Evolutionary conservation across 2,797 vertebrate species (phyloP), one percentile per base, ranked within the genome.

Genomic region (Chiloscyllium punctatum): DNA sequence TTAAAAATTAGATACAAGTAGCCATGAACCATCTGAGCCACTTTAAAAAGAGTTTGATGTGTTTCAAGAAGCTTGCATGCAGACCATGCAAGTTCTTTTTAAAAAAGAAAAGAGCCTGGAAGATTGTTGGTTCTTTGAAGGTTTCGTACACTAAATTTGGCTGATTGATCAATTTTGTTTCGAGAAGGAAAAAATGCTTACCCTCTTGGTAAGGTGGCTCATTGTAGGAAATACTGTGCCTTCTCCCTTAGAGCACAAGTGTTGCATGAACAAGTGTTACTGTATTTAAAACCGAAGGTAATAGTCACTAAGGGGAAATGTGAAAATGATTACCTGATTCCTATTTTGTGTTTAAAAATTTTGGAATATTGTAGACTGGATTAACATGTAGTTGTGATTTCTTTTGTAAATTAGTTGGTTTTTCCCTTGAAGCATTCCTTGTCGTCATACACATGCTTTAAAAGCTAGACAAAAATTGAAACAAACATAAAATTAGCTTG

Each of bases 341-440:
- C 74, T 97, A 98, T 98, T 97, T 98, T 98, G 98, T 98, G 98
- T 98, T 98, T 97, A 97, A 62, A 96, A 98, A 98, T 98, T 98
- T 98, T 97, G 98, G 98, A 98, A 98, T 98, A 98, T 98, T 98
- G 98, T 99, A 99, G 98, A 99, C 98, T 98, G 98, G 98, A 99
- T 98, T 98, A 98, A 98, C 98, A 99, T 99, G 98, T 99, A 98
- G 98, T 99, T 98, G 98, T 98, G 98, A 98, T 97, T 98, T 98
- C 98, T 98, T 99, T 98, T 99, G 94, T 99, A 98, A 98, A 99
- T 98, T 99, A 98, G 98, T 98, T 98, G 98, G 98, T 98, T 98
- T 98, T 98, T 42, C 95, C 96, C 97, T 98, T 98, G 98, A 98
- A 99, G 98, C 98, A 99, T 99, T 99, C 98, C 98, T 99, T 98